These are phyloP conservation scores for Cassiopea andromeda DNA, from an alignment of 30 jellyfish, hydroid and myxozoan genomes.

Conservation along the genomic window DNA sequence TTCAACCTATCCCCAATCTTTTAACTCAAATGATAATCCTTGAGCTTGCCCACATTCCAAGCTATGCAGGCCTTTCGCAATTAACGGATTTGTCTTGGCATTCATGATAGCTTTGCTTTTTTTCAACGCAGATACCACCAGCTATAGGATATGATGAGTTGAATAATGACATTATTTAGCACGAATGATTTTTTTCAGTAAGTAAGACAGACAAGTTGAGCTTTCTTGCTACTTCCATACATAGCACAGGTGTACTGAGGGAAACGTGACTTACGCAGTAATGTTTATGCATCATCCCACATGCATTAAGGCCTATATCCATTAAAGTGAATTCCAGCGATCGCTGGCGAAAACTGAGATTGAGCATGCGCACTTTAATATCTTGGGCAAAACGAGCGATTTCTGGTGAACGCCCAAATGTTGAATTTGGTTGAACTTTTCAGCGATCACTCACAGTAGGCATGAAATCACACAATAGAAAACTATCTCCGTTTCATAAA, in stretches of 20 bases:
- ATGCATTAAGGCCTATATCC: too few relatives aligned
- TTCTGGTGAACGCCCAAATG: too few relatives aligned
- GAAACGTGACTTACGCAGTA: slow-evolving; percentile 37
- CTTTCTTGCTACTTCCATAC: neutral
- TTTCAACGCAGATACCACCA: slow-evolving; percentile 27
- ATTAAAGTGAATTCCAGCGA: too few relatives aligned
- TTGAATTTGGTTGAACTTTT: too few relatives aligned
- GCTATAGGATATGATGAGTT: slow-evolving; percentile 38
- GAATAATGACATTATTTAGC: slow-evolving; percentile 32
- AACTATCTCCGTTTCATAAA: too few relatives aligned
- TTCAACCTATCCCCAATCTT: slow-evolving; percentile 8
- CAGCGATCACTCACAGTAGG: too few relatives aligned
- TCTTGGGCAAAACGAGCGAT: too few relatives aligned
- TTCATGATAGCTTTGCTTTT: slow-evolving; percentile 15
- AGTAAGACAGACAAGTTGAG: slow-evolving; percentile 9
- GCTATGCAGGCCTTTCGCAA: slow-evolving; percentile 47
- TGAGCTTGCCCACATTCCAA: slow-evolving; percentile 10
- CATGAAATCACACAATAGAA: too few relatives aligned
- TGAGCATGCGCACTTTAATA: too few relatives aligned
- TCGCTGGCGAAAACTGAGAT: too few relatives aligned
- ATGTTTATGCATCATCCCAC: neutral
- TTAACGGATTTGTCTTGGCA: slow-evolving; percentile 41
- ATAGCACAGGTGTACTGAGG: neutral
- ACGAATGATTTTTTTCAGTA: slow-evolving; percentile 4
- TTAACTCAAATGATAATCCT: slow-evolving; percentile 29